Percentiles rank a stretch among this genome's conserved stretches.
Conservation (phyloP, 2,797 vertebrate genomes). For the Natrix natrix region DNA sequence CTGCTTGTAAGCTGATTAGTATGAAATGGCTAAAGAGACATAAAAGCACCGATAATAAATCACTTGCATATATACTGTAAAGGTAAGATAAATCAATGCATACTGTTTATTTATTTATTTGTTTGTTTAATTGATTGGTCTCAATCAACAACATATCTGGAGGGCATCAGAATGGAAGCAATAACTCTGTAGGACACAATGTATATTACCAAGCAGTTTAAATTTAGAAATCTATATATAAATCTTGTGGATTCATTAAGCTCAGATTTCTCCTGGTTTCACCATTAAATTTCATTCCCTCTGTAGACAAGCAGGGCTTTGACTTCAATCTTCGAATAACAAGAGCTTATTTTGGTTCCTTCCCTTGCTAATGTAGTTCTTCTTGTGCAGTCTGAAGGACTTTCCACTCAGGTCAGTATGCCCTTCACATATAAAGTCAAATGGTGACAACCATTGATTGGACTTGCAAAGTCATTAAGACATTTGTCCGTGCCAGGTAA, state of each 20-base stretch:
- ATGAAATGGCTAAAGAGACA: neutral
- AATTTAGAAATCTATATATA: neutral
- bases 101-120: neutral
- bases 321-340: neutral
- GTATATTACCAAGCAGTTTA: neutral
- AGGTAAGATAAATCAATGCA: neutral
- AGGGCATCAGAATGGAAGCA: neutral
- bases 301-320: neutral
- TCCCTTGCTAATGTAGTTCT: conserved; percentile 11
- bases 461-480: conserved; percentile 1
- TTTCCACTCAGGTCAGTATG: conserved; percentile 23
- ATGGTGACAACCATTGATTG: neutral
- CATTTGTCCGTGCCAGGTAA: neutral
- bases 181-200: neutral
- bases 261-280: neutral
- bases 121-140: neutral
- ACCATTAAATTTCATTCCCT: neutral
- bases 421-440: conserved; percentile 32
- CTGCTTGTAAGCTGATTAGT: neutral
- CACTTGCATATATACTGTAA: neutral
- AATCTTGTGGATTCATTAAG: neutral
- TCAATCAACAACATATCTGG: neutral
- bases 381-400: neutral
- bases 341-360: neutral
- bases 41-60: neutral